Evolutionary conservation across 1,140 invertebrate genomes (phyloP), one percentile per base, ranked within the genome.

Genomic region (Parapsyche elsis): DNA sequence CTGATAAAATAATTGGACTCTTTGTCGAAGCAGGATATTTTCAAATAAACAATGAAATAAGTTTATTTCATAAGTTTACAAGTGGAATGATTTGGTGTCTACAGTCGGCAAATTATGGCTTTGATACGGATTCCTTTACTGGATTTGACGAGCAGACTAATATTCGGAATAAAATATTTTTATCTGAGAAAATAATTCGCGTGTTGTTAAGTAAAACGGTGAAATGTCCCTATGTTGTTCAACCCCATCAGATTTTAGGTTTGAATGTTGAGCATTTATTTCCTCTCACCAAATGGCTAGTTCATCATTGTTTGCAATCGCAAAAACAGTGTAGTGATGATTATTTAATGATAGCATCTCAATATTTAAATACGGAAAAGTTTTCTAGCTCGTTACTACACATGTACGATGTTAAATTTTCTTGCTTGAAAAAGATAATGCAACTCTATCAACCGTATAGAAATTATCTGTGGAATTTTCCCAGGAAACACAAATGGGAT

Each of bases 1-100:
- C 80, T 12, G 79, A 81, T 71, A 81, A 81, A 57, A 83, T 83
- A 21, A 70, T 80, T n/a, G 76, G 78, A 38, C 46, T 78, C 5
- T 73, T 83, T 59, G 74, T 78, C 5, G 76, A 79, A 12, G 81
- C 81, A 12, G 81, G 81, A 21, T 83, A 83, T 73, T 80, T 81
- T 74, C 71, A 80, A 71, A 80, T 80, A 9, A 83, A 83, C 76
- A 78, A 76, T 23, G 81, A 80, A 14, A 64, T 83, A 12, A 71
- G 71, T 59, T 57, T 80, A 0, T 83, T 83, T 77, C 79, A 83
- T 79, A 83, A 81, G 70, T 71, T 83, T 2, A 79, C 81, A 21
- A 80, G 81, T 49, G 81, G 81, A 49, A 75, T 83, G 76, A 81
- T 80, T 10, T 83, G 81, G 81, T 83, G 81, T 76, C 79, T 83